Conservation (phyloP, 2,113 vertebrate genomes). For the Hippocampus barbouri region DNA sequence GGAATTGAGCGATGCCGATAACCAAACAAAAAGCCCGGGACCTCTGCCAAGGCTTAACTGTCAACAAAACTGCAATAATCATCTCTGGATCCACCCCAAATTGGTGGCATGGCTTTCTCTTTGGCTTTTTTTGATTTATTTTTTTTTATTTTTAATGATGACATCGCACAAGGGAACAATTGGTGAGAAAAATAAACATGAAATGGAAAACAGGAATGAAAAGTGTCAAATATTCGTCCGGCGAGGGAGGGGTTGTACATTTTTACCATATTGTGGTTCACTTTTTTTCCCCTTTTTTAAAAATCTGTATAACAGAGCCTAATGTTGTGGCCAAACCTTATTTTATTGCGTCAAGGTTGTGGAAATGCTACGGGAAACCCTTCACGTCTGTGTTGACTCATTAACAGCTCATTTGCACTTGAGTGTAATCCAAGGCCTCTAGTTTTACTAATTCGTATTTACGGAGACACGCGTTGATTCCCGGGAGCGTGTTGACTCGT, state of each 20-base stretch:
- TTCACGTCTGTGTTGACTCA: not conserved
- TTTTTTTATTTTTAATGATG: not conserved
- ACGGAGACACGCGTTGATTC: slow-evolving; percentile 4
- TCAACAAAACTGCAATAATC: not conserved
- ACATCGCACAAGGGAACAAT: too few species aligned
- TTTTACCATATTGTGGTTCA: too few species aligned
- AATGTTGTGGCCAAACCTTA: too few species aligned
- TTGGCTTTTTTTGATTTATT: not conserved
- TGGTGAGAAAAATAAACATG: too few species aligned
- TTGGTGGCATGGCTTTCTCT: not conserved
- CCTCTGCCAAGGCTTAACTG: not conserved
- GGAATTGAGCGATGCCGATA: not conserved
- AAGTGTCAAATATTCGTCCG: too few species aligned
- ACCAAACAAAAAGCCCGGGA: not conserved
- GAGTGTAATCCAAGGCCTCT: slow-evolving; percentile 11
- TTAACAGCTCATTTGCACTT: not conserved
- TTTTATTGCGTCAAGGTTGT: not conserved
- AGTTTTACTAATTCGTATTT: not conserved
- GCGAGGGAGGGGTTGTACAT: too few species aligned
- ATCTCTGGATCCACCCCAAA: not conserved
- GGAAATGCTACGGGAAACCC: not conserved
- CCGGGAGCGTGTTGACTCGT: slow-evolving; percentile 9
- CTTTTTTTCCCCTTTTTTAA: too few species aligned
- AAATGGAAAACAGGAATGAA: too few species aligned
- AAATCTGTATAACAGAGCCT: too few species aligned